phyloP scores from a whole-genome alignment of 2,797 vertebrate genomes.

The Aratinga solstitialis region DNA sequence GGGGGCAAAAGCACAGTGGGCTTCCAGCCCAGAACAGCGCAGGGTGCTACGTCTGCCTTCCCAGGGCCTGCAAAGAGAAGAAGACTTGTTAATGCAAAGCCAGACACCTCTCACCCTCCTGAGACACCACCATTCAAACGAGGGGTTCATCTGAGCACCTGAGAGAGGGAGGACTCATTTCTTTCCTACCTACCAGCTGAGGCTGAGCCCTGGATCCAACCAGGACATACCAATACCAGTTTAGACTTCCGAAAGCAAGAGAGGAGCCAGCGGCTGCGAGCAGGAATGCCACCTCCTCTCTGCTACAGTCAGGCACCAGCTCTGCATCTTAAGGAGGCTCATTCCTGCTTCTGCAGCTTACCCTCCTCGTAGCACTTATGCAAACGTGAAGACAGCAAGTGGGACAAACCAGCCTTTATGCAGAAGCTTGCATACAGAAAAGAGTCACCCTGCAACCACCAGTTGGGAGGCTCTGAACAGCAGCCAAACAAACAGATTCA shows the following conservation, averaged over 20 bases:
- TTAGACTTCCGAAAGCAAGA: neutral
- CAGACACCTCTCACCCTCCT: neutral
- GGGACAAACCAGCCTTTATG: constrained; percentile 27
- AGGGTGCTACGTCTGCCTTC: neutral
- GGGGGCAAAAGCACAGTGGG: neutral
- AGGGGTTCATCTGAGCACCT: neutral
- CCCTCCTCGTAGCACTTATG: neutral
- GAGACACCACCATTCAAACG: accelerated
- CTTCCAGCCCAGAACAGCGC: neutral
- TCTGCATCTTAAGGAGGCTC: constrained; percentile 20
- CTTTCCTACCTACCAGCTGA: neutral
- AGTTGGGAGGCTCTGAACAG: constrained; percentile 20
- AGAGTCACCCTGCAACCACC: constrained; percentile 26
- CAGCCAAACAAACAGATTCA: constrained; percentile 25
- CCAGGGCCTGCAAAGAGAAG: neutral
- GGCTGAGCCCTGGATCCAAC: neutral
- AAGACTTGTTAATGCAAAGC: neutral
- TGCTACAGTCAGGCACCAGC: neutral
- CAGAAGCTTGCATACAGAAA: neutral
- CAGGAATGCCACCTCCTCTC: neutral
- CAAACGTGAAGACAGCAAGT: constrained; percentile 4
- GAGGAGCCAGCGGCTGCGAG: neutral
- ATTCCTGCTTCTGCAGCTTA: neutral
- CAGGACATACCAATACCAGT: neutral
- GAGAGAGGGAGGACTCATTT: neutral